Conservation (phyloP, 2,113 vertebrate species). For the Cettia cetti region DNA sequence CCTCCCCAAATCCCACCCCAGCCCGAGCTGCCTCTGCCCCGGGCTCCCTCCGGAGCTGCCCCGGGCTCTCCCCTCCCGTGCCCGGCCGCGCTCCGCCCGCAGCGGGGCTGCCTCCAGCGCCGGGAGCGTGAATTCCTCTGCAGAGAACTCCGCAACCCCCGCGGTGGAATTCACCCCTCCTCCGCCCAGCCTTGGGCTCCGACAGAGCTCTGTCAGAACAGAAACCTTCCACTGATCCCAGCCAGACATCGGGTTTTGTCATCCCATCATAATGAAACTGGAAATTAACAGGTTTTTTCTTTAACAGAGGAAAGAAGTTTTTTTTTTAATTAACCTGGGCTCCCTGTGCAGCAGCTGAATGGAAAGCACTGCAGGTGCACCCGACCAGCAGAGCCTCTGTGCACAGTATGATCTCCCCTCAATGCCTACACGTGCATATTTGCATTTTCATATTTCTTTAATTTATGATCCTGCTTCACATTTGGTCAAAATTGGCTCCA, state of each 20-base stretch:
- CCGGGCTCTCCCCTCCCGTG: no score
- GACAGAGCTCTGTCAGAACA: background rate
- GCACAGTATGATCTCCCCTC: no score
- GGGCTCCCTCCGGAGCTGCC: no score
- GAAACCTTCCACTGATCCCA: background rate
- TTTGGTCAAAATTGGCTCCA: background rate
- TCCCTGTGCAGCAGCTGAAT: background rate
- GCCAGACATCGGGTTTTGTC: background rate
- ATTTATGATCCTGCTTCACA: background rate
- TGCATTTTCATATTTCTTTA: background rate
- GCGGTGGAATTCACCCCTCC: background rate
- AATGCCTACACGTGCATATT: accelerated
- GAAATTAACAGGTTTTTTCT: background rate
- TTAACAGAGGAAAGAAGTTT: background rate
- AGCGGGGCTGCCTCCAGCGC: no score
- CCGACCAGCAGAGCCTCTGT: background rate
- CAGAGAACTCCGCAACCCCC: background rate
- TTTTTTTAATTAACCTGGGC: background rate
- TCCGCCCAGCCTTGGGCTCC: background rate
- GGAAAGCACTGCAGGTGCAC: background rate
- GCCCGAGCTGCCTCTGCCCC: no score
- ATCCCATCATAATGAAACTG: background rate
- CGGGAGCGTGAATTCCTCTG: no score
- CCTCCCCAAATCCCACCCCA: background rate
- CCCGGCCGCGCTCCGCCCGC: no score